Evolutionary conservation across 2,797 vertebrate species (phyloP).

Genomic region (Pogoniulus pusillus): DNA sequence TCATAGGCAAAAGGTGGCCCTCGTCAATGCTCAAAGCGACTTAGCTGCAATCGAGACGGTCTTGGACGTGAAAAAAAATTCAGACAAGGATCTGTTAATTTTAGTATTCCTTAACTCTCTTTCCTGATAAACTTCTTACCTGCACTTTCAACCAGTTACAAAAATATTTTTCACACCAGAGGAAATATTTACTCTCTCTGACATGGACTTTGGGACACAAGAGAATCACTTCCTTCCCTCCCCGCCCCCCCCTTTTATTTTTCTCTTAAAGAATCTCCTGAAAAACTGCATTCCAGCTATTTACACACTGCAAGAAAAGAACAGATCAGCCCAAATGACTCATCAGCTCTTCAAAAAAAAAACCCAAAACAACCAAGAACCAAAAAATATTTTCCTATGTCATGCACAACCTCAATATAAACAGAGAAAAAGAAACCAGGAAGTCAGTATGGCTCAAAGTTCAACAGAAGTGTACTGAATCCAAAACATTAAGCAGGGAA

Average conservation of each 20-base stretch:
- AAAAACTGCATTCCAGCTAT: constrained; percentile 71
- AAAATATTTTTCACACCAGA: constrained; percentile 60
- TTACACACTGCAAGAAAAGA: constrained; percentile 63
- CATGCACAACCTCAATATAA: constrained; percentile 28
- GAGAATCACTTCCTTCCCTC: constrained; percentile 46
- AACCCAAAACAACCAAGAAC: neutral
- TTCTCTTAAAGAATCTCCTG: constrained; percentile 60
- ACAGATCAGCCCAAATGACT: constrained; percentile 42
- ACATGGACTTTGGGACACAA: constrained; percentile 61
- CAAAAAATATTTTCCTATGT: constrained; percentile 41
- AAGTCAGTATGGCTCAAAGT: neutral
- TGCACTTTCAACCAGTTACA: constrained; percentile 59
- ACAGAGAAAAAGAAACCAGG: neutral
- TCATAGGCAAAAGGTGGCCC: constrained; percentile 70
- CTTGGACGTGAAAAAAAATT: constrained; percentile 52
- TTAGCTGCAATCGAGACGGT: constrained; percentile 22
- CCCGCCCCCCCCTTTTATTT: neutral
- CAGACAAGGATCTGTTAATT: constrained; percentile 38
- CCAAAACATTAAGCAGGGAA: neutral
- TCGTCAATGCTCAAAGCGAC: constrained; percentile 62
- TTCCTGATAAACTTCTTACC: constrained; percentile 53
- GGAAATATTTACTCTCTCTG: constrained; percentile 46
- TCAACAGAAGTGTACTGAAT: neutral
- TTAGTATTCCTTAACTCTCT: constrained; percentile 46
- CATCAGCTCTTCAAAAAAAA: neutral